Base-by-base conservation (phyloP, 2,888 invertebrate genomes). In the Autographa pulchrina region DNA sequence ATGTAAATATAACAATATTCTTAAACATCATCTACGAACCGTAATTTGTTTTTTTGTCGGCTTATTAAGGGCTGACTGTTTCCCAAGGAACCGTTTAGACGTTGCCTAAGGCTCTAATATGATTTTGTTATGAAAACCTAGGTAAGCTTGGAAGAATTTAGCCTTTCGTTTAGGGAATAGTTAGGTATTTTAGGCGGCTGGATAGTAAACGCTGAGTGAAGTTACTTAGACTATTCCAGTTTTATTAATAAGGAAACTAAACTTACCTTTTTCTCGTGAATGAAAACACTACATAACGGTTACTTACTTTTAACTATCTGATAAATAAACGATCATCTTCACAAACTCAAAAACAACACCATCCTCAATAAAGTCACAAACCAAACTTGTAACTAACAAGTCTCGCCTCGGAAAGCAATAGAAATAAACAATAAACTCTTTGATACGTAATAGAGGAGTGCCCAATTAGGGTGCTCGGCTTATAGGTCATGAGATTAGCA, bases 401-500 rank as follows among this genome's bases (percentile, higher is more conserved):
- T 20, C 16, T 61, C 60, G 38, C 2, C 9, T n/a, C n/a, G 52
- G 9, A 41, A 72, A 52, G 74, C 78, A 74, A 78, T 79, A 78
- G 77, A 71, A 75, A 79, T 74, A 74, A 74, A 74, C 73, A 75
- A 79, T 74, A 74, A 73, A 72, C 73, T 63, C 52, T 18, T 62
- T 64, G 65, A 86, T 74, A 86, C 81, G 60, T 82, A 88, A 85
- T 86, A 25, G 60, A 70, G 70, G 71, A 82, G 80, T 85, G 82
- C 79, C 88, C 90, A 92, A 92, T 92, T 92, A 92, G 86, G 67
- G 78, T 72, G 84, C 81, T 86, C 81, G 85, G 90, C 88, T 92
- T 93, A 88, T 93, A 91, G 94, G 93, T 82, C 92, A 94, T 94
- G 92, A 89, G 94, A 94, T 94, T 91, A 92, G 84, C 82, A 78